Base-by-base conservation (phyloP, 2,113 vertebrate species). In the Ailurus styani region DNA sequence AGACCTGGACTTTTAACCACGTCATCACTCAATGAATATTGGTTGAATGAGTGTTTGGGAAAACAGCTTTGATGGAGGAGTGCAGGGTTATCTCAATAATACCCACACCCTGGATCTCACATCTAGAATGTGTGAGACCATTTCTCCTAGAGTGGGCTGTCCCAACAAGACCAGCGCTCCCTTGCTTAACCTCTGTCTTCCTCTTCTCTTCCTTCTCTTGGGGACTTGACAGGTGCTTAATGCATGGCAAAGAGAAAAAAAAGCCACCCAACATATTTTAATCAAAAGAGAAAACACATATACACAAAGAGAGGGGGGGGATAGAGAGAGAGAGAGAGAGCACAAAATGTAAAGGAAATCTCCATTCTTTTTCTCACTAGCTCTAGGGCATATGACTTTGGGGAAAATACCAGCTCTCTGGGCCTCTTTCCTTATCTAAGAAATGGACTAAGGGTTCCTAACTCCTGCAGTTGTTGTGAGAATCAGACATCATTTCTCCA, bases 371-470 rank as follows among this genome's bases (percentile, higher is more conserved):
- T 57, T 83, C 31, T 91, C 60, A 17, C 14, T 42, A 64, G 37
- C 14, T 60, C 20, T 86, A 20, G 5, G 6, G 5, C 42, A 7
- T 64, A 42, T 47, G 40, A 42, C 31, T 40, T 15, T 47, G 47
- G 14, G 52, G 60, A 89, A 94, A 31, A 68, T 81, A 50, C 52
- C 70, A 64, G 10, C 42, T 14, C 42, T n/a, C 6, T 27, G 37
- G 82, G 70, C 42, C 95, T 96, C 89, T 87, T 96, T 90, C 75
- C 40, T 96, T 96, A 94, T 50, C 57, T 93, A 68, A 84, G 57
- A 90, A 94, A 70, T 84, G 64, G 50, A 62, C 66, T 86, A 91
- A 93, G 0, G 14, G 42, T 84, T 37, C n/a, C 78, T 93, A 73
- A 62, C 27, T 37, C 60, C 66, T 37, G 23, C 8, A 23, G 54